Percentiles rank a stretch among this genome's conserved stretches.
Conservation (phyloP, 2,888 invertebrate species). For the Rhimphoctona megacephalus region DNA sequence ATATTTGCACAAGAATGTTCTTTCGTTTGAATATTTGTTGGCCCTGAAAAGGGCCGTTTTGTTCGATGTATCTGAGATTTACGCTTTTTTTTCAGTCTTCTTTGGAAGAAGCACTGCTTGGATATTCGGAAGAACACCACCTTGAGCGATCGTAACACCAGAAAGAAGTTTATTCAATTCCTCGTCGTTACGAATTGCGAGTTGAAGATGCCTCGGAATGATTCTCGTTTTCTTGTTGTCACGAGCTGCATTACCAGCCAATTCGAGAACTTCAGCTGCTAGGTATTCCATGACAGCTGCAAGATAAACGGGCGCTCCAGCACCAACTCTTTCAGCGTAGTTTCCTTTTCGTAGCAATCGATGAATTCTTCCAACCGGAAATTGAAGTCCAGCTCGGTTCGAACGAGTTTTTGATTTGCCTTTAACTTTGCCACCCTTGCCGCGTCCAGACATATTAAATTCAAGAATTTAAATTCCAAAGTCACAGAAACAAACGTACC, state of each 20-base stretch:
- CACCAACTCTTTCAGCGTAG: slow-evolving; percentile 87
- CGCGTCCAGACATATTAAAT: slow-evolving; percentile 74
- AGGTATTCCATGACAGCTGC: slow-evolving; percentile 89
- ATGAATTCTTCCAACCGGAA: slow-evolving; percentile 88
- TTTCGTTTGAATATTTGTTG: slow-evolving; percentile 33
- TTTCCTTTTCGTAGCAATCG: slow-evolving; percentile 87
- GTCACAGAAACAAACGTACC: background rate
- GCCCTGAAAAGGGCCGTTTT: slow-evolving; percentile 66
- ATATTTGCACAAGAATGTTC: background rate
- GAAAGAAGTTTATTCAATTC: slow-evolving; percentile 91
- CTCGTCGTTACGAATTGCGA: slow-evolving; percentile 93
- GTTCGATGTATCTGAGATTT: slow-evolving; percentile 42
- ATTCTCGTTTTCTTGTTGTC: slow-evolving; percentile 90
- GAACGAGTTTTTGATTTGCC: slow-evolving; percentile 84
- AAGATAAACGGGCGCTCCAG: slow-evolving; percentile 86
- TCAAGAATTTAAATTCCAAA: background rate
- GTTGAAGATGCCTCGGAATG: slow-evolving; percentile 91
- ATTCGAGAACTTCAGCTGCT: slow-evolving; percentile 89
- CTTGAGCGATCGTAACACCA: slow-evolving; percentile 93
- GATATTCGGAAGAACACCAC: slow-evolving; percentile 93
- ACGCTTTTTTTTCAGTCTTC: slow-evolving; percentile 86
- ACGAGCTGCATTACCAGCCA: slow-evolving; percentile 89
- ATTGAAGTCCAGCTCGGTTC: slow-evolving; percentile 86
- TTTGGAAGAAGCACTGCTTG: slow-evolving; percentile 91
- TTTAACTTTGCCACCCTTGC: slow-evolving; percentile 75